phyloP scores from a whole-genome alignment of 2,888 invertebrate species.

The Pristionchus japonicus region DNA sequence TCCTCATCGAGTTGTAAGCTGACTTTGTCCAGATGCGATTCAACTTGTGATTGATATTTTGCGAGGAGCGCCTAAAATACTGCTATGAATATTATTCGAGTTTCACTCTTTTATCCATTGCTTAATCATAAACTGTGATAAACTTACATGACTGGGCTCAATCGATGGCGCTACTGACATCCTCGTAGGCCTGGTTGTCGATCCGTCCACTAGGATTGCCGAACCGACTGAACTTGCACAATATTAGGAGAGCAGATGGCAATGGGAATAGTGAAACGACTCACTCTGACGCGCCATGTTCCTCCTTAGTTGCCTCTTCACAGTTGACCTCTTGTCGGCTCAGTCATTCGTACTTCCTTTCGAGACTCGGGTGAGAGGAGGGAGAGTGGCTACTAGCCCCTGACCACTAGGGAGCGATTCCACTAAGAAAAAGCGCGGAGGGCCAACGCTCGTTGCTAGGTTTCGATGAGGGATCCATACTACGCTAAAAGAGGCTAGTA shows the following conservation, averaged over 20 bases:
- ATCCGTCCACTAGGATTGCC: not conserved
- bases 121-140: not conserved
- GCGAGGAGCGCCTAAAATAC: slow-evolving; percentile 29
- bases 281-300: slow-evolving; percentile 17
- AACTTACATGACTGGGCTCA: slow-evolving; percentile 3
- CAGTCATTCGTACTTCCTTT: slow-evolving; percentile 9
- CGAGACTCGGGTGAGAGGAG: not conserved
- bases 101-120: no score
- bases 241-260: not conserved
- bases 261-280: no score
- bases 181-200: not conserved
- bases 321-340: not conserved
- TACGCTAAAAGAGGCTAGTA: not conserved
- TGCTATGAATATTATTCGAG: no score
- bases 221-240: not conserved
- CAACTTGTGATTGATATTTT: slow-evolving; percentile 41
- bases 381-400: not conserved
- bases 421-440: not conserved
- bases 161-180: not conserved
- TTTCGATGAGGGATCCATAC: not conserved
- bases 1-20: slow-evolving; percentile 36
- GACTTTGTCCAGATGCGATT: slow-evolving; percentile 25
- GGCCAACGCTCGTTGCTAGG: slow-evolving; percentile 15
- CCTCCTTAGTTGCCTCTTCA: not conserved
- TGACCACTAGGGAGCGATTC: not conserved